phyloP scores from a whole-genome alignment of 2,888 invertebrate genomes.

The Drepana falcataria region DNA sequence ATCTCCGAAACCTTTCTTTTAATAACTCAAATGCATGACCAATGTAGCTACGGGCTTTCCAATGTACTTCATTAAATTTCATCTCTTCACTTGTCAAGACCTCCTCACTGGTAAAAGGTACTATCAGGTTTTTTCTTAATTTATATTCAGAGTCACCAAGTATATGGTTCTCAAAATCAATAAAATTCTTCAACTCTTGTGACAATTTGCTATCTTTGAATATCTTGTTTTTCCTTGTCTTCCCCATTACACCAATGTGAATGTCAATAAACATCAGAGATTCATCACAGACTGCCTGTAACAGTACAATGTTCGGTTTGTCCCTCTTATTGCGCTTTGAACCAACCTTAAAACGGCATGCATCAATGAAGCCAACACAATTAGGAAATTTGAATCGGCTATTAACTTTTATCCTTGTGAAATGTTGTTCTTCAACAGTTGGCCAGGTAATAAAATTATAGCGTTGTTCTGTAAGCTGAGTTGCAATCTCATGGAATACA shows the following conservation, averaged over 20 bases:
- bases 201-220: conserved; percentile 55
- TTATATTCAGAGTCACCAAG: conserved; percentile 63
- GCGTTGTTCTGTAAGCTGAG: conserved; percentile 45
- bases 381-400: conserved; percentile 63
- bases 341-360: conserved; percentile 57
- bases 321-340: conserved; percentile 43
- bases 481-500: conserved; percentile 60
- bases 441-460: conserved; percentile 64
- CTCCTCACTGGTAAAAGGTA: conserved; percentile 62
- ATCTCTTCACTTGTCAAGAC: conserved; percentile 64
- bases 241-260: conserved; percentile 54
- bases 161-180: conserved; percentile 66
- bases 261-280: conserved; percentile 59
- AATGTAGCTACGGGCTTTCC: conserved; percentile 59
- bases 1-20: conserved; percentile 55
- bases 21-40: conserved; percentile 61
- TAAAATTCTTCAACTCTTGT: conserved; percentile 51
- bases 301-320: conserved; percentile 44
- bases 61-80: conserved; percentile 67
- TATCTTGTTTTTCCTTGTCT: conserved; percentile 51
- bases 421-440: conserved; percentile 60
- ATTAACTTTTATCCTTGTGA: conserved; percentile 63
- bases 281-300: conserved; percentile 71
- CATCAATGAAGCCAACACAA: conserved; percentile 68
- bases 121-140: conserved; percentile 57